Percentiles rank a stretch among this genome's conserved stretches.
These are phyloP conservation scores for Polypedilum vanderplanki DNA, from an alignment of 1,140 invertebrate species.

Conservation along the genomic window DNA sequence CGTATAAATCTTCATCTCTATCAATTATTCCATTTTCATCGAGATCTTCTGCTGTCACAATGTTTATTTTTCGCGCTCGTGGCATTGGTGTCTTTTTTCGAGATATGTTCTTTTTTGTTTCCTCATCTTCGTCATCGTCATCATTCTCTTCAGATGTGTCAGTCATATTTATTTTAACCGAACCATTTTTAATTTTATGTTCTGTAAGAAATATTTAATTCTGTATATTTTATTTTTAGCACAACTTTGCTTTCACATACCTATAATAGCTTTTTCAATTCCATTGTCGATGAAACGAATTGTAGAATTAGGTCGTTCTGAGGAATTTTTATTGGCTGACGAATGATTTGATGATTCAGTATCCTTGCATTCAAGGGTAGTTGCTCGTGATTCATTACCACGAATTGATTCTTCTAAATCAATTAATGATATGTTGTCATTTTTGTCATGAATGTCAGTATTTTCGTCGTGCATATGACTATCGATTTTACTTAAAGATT, in stretches of 20 bases:
- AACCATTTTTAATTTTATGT: background rate
- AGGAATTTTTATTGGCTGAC: background rate
- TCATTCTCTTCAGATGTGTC: background rate
- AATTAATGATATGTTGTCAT: background rate
- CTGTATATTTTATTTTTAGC: background rate
- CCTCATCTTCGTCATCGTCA: background rate
- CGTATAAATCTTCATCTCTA: conserved; percentile 10
- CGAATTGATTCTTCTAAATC: background rate
- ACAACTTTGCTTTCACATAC: background rate
- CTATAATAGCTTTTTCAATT: background rate
- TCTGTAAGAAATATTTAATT: background rate
- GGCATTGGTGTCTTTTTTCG: conserved; percentile 22
- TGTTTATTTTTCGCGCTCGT: background rate
- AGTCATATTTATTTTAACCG: background rate
- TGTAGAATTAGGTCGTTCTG: background rate
- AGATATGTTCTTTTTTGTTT: background rate
- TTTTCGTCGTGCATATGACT: background rate
- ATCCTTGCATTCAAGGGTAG: conserved; percentile 2
- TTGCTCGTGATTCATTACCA: background rate
- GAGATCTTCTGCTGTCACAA: background rate
- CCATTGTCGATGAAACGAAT: background rate
- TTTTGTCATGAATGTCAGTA: background rate
- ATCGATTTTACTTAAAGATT: background rate
- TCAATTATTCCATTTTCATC: conserved; percentile 25
- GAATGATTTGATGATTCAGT: background rate